Percentiles rank a stretch among this genome's conserved stretches.
Evolutionary conservation across 1,140 invertebrate species (phyloP).

Genomic region (Nebria ingens): DNA sequence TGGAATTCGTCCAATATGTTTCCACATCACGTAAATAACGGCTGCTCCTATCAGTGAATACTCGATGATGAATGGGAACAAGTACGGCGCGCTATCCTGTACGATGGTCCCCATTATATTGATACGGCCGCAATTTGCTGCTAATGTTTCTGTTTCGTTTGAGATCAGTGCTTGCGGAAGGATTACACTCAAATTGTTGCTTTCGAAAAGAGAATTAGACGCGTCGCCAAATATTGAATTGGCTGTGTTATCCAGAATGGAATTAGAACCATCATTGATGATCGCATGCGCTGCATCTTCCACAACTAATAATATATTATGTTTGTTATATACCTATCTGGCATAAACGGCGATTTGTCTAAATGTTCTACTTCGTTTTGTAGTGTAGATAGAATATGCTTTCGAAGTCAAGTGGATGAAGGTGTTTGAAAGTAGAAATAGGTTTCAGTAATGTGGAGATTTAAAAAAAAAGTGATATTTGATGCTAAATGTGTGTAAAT

Average conservation of each 20-base stretch:
- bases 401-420: no score
- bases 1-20: slow-evolving; percentile 80
- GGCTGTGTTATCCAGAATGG: not conserved
- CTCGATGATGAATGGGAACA: slow-evolving; percentile 95
- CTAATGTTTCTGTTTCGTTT: slow-evolving; percentile 19
- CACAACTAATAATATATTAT: slow-evolving; percentile 6
- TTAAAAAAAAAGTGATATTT: no score
- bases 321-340: no score
- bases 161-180: slow-evolving; percentile 27
- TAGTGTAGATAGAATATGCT: no score
- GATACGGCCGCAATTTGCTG: slow-evolving; percentile 58
- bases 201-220: not conserved
- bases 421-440: no score
- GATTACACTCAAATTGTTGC: slow-evolving; percentile 19
- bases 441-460: no score
- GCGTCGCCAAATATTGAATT: not conserved
- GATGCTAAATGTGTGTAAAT: no score
- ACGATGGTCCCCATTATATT: slow-evolving; percentile 92
- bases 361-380: no score
- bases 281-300: slow-evolving; percentile 13
- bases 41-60: slow-evolving; percentile 94
- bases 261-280: slow-evolving; percentile 7
- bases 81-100: slow-evolving; percentile 79
- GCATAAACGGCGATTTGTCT: no score
- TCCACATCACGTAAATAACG: slow-evolving; percentile 97